Base-by-base conservation (phyloP, 2,888 invertebrate genomes). In the Eudasyphora cyanicolor region DNA sequence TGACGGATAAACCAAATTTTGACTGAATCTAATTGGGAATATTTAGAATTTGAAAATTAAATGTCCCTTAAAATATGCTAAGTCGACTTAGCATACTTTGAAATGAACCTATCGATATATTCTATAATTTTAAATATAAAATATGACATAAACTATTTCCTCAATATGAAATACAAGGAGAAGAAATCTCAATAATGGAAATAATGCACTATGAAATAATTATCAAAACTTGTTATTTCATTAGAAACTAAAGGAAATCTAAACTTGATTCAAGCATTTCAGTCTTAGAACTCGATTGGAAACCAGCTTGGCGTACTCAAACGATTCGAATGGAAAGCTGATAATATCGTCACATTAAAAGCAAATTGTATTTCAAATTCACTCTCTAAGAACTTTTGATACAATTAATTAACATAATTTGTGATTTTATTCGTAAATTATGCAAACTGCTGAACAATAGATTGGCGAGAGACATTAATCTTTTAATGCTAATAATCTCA, bases 401-500 rank as follows among this genome's bases (percentile, higher is more conserved):
- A 67, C 42, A 67, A 67, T 42, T 67, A 67, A 67, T 67, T 67
- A 42, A 67, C 67, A 67, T 67, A 67, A 67, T 17, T 21, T 38
- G 29, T 38, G 67, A 67, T 42, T 42, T 67, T 24, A 67, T 67
- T 67, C 6, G 4, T 14, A 24, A 38, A 24, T 67, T 67, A 67
- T 67, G 21, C 67, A 67, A 67, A 57, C 27, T 14, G 27, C 10
- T 24, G 14, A 27, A 24, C 27, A 57, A 57, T 27, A 1, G 24
- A 17, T 17, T n/a, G 32, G n/a, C 57, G 27, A 19, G 8, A 2
- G 7, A 57, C 24, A 57, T 57, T 24, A 27, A 57, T 27, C 57
- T 8, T 27, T 14, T 24, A 24, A 27, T 27, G 57, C 27, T 24
- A 57, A 27, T 27, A 57, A 51, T 51, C 51, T 2, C 57, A 4